Evolutionary conservation across 2,797 vertebrate species (phyloP).

Genomic region (Myiotriccus ornatus): DNA sequence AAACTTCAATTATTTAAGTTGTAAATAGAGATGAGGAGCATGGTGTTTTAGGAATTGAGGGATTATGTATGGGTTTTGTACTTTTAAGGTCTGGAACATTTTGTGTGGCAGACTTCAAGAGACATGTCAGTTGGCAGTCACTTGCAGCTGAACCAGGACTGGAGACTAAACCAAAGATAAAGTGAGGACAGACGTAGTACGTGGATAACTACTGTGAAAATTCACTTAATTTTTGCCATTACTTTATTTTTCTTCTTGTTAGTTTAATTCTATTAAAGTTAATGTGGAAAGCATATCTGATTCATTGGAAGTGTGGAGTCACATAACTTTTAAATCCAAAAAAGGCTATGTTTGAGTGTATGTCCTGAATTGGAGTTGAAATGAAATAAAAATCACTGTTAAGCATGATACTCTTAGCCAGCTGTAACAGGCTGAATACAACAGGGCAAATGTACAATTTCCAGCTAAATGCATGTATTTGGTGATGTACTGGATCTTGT

Average conservation of each 20-base stretch:
- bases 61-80: background rate
- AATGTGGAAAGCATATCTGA: background rate
- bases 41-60: background rate
- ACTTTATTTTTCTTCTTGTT: background rate
- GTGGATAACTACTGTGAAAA: conserved; percentile 7
- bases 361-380: background rate
- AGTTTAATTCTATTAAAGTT: background rate
- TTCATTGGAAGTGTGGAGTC: background rate
- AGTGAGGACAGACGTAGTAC: background rate
- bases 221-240: background rate
- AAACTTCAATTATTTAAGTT: background rate
- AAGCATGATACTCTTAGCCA: background rate
- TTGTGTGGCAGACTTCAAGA: conserved; percentile 5
- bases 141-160: background rate
- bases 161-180: background rate
- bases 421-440: background rate
- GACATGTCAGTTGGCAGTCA: background rate
- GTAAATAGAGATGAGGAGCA: background rate
- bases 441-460: background rate
- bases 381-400: background rate
- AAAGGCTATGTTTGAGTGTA: background rate
- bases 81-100: conserved; percentile 30
- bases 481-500: background rate
- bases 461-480: background rate
- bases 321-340: background rate